Conservation (phyloP, 2,797 vertebrate genomes). For the Pseudomugil tenellus region DNA sequence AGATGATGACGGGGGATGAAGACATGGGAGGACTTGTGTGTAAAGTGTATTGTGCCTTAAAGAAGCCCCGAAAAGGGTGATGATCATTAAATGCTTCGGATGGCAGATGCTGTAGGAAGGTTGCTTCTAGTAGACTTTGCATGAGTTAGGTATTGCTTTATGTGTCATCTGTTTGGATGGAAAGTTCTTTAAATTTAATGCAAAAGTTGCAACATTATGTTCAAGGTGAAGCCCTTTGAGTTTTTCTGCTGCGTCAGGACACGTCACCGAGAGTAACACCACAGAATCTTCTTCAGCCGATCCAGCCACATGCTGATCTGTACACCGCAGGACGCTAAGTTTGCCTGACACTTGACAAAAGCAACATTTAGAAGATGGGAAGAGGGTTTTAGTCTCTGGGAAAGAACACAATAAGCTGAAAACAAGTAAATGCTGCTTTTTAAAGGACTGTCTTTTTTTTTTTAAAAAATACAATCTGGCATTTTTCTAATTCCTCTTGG, state of each 20-base stretch:
- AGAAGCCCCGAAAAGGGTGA: constrained; percentile 59
- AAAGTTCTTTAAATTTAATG: constrained; percentile 9
- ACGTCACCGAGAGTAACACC: constrained; percentile 15
- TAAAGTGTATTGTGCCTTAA: constrained; percentile 68
- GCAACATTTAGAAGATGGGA: constrained; percentile 22
- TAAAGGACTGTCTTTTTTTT: neutral
- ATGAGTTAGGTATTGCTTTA: constrained; percentile 58
- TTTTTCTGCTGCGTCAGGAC: constrained; percentile 39
- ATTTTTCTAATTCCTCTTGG: constrained; percentile 1
- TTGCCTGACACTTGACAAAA: constrained; percentile 14
- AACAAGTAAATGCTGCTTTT: neutral
- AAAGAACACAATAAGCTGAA: constrained; percentile 10
- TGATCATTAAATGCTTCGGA: constrained; percentile 46
- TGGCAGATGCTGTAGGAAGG: constrained; percentile 7
- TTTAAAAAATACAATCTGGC: constrained; percentile 2
- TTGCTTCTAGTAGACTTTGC: constrained; percentile 29
- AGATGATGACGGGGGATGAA: constrained; percentile 61
- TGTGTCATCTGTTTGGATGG: constrained; percentile 25
- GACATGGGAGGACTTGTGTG: constrained; percentile 53
- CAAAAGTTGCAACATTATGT: constrained; percentile 18
- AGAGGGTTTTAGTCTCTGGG: neutral
- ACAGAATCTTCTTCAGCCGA: constrained; percentile 8
- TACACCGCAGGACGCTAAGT: constrained; percentile 2
- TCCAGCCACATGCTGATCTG: constrained; percentile 19
- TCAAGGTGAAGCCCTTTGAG: constrained; percentile 37